These are phyloP conservation scores for Helicoverpa assulta DNA, from an alignment of 2,888 invertebrate species.

Conservation along the genomic window DNA sequence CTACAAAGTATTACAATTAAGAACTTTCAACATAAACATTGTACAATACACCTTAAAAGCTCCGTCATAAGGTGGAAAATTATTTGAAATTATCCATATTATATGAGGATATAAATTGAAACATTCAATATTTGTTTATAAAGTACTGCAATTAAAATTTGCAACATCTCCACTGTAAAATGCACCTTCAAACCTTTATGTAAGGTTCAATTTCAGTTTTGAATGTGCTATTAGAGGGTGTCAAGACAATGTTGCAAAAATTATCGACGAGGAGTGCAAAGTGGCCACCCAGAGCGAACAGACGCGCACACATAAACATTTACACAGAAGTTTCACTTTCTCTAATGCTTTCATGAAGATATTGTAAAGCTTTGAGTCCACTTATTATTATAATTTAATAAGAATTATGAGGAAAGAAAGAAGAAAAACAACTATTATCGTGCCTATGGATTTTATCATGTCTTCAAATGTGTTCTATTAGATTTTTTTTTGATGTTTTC, in stretches of 20 bases:
- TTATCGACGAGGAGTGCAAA: constrained; percentile 51
- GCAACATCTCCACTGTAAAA: background rate
- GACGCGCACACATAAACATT: background rate
- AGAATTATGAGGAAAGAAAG: too few species aligned
- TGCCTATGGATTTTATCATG: too few species aligned
- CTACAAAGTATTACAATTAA: constrained; percentile 52
- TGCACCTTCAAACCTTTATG: background rate
- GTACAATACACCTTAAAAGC: constrained; percentile 16
- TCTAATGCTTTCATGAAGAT: background rate
- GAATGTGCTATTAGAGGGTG: constrained; percentile 21
- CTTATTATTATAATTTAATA: too few species aligned
- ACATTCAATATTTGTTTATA: constrained; percentile 55
- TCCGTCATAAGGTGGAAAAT: constrained; percentile 9
- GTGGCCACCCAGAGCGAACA: constrained; percentile 74
- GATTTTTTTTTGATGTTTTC: too few species aligned
- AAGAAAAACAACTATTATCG: too few species aligned
- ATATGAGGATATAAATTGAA: constrained; percentile 42
- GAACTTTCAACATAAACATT: background rate
- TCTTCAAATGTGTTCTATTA: too few species aligned
- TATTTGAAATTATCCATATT: constrained; percentile 1
- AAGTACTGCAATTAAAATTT: constrained; percentile 43
- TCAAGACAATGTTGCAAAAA: constrained; percentile 66
- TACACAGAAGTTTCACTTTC: constrained; percentile 12
- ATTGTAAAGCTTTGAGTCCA: too few species aligned
- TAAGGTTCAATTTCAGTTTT: constrained; percentile 13